Base-by-base conservation (phyloP, 2,888 invertebrate genomes). In the Lasioglossum pauxillum region DNA sequence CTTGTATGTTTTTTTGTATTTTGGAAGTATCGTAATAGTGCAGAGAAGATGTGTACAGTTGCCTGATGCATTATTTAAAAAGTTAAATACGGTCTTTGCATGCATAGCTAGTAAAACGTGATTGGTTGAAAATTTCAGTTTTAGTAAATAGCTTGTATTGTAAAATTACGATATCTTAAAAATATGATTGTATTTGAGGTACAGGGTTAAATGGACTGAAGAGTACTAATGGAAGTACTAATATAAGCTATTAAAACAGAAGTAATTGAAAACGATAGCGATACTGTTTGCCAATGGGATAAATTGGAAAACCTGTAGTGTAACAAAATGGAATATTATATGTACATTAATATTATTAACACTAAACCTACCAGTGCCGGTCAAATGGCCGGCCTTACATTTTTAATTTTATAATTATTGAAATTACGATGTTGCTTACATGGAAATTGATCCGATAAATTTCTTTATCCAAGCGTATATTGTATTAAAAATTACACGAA, bases 271-370 rank as follows among this genome's bases (percentile, higher is more conserved):
- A 82, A 78, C 78, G 82, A 78, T 69, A 71, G 69, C 14, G 35
- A 82, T 44, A 12, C 12, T n/a, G 35, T 82, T 79, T n/a, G 53
- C 35, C 5, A 44, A 23, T 44, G 49, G 35, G 46, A 35, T 8
- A 38, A 46, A 67, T 14, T 69, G 19, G 16, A 69, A 19, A 73
- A 67, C 67, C 67, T 78, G 10, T 77, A 72, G 44, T 57, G n/a
- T 83, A 78, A 74, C 74, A 78, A 82, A 75, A 41, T 75, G 8
- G 49, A 75, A 75, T 78, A 19, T 72, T 74, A 19, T 74, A 35
- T 82, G 46, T 84, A 75, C 31, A 16, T 69, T 71, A 82, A 78
- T 84, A 64, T 64, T 41, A 38, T 80, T 75, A 44, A 44, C 44
- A 44, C 44, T 44, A 44, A 44, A 44, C 44, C 44, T 44, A 44